These are phyloP conservation scores for Ptilonorhynchus violaceus DNA, from an alignment of 2,113 vertebrate species.

Conservation along the genomic window DNA sequence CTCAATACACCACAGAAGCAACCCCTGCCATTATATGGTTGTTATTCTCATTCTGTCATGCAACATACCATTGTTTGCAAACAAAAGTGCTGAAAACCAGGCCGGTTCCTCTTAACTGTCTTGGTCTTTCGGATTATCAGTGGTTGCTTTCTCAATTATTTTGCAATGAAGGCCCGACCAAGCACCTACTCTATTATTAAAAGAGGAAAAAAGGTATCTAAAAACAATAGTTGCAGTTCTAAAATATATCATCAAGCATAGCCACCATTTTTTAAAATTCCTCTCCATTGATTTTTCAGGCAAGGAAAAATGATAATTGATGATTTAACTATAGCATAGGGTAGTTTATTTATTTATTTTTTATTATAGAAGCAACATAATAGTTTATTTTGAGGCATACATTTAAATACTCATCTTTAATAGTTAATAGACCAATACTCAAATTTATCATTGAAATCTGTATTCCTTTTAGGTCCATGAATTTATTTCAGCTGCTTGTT, in stretches of 20 bases:
- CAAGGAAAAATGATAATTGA: background rate
- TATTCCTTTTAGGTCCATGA: background rate
- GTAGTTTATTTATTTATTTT: background rate
- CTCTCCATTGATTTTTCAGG: background rate
- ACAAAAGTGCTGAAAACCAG: background rate
- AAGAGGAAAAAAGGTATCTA: background rate
- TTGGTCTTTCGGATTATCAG: background rate
- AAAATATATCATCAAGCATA: background rate
- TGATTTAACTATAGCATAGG: background rate
- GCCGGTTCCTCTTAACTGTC: background rate
- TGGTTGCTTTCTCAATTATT: background rate
- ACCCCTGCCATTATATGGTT: background rate
- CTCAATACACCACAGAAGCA: background rate
- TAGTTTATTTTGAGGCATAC: background rate
- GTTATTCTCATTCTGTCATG: background rate
- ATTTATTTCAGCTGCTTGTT: constrained; percentile 1
- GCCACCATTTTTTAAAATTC: background rate
- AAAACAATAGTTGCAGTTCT: background rate
- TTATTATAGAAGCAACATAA: background rate
- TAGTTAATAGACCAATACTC: background rate
- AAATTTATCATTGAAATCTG: background rate
- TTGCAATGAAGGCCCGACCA: background rate
- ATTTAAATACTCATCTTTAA: background rate
- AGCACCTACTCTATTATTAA: background rate
- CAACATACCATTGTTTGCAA: background rate